Conservation (phyloP, 2,113 vertebrate species). For the Apus apus region DNA sequence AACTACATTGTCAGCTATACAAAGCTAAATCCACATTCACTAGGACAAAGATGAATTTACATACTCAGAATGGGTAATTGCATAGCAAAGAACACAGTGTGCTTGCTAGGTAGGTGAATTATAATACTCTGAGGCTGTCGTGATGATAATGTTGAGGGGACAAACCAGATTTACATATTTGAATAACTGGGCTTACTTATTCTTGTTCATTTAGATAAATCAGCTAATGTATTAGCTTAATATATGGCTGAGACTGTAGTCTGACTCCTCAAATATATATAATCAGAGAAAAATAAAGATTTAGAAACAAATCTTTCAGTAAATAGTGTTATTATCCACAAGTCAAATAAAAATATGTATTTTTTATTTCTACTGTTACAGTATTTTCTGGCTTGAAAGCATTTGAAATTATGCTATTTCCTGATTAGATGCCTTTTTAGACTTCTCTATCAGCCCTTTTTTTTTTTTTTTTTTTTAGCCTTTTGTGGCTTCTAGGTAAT, state of each 20-base stretch:
- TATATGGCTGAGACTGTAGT: not conserved
- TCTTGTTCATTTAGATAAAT: constrained; percentile 6
- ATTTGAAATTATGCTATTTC: not conserved
- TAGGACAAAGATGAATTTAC: not conserved
- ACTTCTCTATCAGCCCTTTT: not conserved
- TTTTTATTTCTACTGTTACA: not conserved
- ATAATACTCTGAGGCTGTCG: not conserved
- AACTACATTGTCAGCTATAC: not conserved
- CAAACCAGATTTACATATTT: not conserved
- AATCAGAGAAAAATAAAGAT: not conserved
- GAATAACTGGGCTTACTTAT: not conserved
- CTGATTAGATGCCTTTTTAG: not conserved
- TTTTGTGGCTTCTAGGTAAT: not conserved
- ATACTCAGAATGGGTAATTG: not conserved
- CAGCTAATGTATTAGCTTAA: not conserved
- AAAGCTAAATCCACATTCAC: not conserved
- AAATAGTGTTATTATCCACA: not conserved
- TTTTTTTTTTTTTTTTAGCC: not conserved
- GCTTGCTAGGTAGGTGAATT: not conserved
- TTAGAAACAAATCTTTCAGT: not conserved
- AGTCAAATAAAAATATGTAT: not conserved
- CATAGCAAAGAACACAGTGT: not conserved
- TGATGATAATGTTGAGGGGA: not conserved
- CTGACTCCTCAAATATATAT: not conserved
- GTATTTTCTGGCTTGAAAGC: not conserved